Percentiles rank a stretch among this genome's conserved stretches.
Evolutionary conservation across 2,888 invertebrate genomes (phyloP).

Genomic region (Mylabris sibirica): DNA sequence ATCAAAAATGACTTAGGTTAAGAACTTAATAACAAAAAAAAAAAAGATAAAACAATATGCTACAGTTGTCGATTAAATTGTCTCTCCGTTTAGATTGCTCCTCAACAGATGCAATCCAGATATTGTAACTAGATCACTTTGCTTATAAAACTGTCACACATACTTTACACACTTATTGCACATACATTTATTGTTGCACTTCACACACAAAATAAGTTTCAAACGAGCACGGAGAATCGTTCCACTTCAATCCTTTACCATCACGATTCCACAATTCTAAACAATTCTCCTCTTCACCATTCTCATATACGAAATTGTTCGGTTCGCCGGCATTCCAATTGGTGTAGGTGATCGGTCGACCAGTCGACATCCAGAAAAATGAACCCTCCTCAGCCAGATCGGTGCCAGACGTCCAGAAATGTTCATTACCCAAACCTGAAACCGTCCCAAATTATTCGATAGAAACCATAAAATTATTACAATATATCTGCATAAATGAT

Average conservation of each 20-base stretch:
- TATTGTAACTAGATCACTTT: constrained; percentile 23
- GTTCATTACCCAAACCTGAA: constrained; percentile 85
- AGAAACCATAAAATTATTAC: neutral
- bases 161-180: constrained; percentile 15
- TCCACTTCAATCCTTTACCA: constrained; percentile 92
- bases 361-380: constrained; percentile 94
- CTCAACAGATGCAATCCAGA: neutral
- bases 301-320: constrained; percentile 92
- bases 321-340: constrained; percentile 95
- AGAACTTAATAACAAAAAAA: constrained; percentile 21
- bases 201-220: constrained; percentile 93
- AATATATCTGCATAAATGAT: neutral
- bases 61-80: constrained; percentile 14
- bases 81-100: neutral
- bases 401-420: constrained; percentile 93
- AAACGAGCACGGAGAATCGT: constrained; percentile 92
- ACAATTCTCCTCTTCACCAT: constrained; percentile 93
- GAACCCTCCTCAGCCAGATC: constrained; percentile 90
- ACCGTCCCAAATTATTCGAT: constrained; percentile 33
- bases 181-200: constrained; percentile 62
- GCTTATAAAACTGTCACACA: constrained; percentile 19
- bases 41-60: neutral
- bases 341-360: constrained; percentile 86
- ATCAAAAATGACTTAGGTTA: constrained; percentile 34
- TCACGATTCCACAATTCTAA: constrained; percentile 91